Evolutionary conservation across 2,888 invertebrate species (phyloP).

Genomic region (Arge pagana): DNA sequence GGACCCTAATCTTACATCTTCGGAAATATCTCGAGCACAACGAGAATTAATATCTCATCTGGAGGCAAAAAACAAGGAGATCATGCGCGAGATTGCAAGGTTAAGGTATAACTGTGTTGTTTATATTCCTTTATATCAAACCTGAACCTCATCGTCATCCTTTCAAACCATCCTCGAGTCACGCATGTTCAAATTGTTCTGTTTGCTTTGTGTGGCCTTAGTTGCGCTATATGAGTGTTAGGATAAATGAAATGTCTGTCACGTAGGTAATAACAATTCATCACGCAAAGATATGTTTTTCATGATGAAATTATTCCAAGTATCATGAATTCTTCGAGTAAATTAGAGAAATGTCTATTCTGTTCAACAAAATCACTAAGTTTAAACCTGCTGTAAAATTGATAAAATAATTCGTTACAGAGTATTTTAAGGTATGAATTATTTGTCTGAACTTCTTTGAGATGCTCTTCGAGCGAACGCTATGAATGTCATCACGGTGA

Average conservation of each 20-base stretch:
- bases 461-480: too few relatives aligned
- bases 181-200: slow-evolving; percentile 51
- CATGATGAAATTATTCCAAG: too few relatives aligned
- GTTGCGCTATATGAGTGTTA: slow-evolving; percentile 21
- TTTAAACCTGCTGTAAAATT: too few relatives aligned
- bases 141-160: slow-evolving; percentile 54
- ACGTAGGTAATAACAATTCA: too few relatives aligned
- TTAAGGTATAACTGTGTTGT: slow-evolving; percentile 68
- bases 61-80: slow-evolving; percentile 94
- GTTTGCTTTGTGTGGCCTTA: slow-evolving; percentile 45
- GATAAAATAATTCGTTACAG: too few relatives aligned
- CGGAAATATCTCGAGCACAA: slow-evolving; percentile 88
- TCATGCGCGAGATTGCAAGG: slow-evolving; percentile 92
- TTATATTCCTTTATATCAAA: slow-evolving; percentile 55
- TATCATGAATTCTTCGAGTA: too few relatives aligned
- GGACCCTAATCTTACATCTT: slow-evolving; percentile 70
- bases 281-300: too few relatives aligned
- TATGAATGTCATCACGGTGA: too few relatives aligned
- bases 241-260: slow-evolving; percentile 3
- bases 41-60: slow-evolving; percentile 90
- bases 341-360: too few relatives aligned
- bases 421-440: too few relatives aligned
- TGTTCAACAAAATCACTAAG: too few relatives aligned
- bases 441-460: too few relatives aligned
- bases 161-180: slow-evolving; percentile 55